Base-by-base conservation (phyloP, 2,797 vertebrate species). In the Petrocephalus schoutedeni region DNA sequence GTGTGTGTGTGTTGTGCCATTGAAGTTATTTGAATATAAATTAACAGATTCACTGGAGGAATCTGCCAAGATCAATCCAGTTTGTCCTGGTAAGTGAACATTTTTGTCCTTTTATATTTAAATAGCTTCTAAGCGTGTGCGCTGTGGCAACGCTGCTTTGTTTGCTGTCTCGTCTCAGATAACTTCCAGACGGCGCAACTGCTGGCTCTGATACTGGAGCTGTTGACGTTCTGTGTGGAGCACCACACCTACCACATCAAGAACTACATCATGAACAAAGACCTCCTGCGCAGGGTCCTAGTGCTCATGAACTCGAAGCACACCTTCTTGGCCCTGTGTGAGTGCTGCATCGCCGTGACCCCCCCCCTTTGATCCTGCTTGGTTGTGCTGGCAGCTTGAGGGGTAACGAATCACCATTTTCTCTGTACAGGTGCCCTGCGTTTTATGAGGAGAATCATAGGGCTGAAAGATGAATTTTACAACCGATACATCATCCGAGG, bases 231-330 rank as follows among this genome's bases (percentile, higher is more conserved):
- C 92, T 99, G 98, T 91, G 98, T 99, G 94, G 98, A 99, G 91
- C 98, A 99, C 91, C 98, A 99, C 92, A 98, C 98, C 0, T 99
- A 99, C 85, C 98, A 99, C 95, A 99, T 99, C 93, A 99, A 99
- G 95, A 99, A 98, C 91, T 99, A 99, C 94, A 99, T 99, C 90
- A 99, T 99, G 98, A 99, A 98, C 92, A 99, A 98, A 94, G 98
- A 99, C 92, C 95, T 99, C 92, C 96, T 99, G 90, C 95, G 98
- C 92, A 96, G 98, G 95, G 98, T 99, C 0, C 94, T 99, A 91
- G 96, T 98, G 88, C 97, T 99, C 91, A 99, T 99, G 98, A 99
- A 99, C 94, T 99, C 98, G n/a, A 99, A 98, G 93, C 98, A 99
- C 93, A 98, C 98, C 0, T 99, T 99, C 93, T 95, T 99, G 84